Evolutionary conservation across 1,140 invertebrate species (phyloP), one percentile per base, ranked within the genome.

Genomic region (Piezodorus guildinii): DNA sequence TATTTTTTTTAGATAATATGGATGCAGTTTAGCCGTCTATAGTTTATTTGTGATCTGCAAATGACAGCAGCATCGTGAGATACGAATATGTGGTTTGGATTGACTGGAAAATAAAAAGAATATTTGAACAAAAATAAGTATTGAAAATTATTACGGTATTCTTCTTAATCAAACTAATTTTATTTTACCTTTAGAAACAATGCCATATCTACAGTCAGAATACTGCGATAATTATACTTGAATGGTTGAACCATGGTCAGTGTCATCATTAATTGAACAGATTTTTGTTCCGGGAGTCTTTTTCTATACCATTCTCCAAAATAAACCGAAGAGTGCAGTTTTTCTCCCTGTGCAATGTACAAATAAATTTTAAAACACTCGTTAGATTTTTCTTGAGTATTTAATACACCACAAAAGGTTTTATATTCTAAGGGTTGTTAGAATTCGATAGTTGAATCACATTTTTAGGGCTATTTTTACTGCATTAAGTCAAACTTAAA

Each of bases 221-320:
- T 56, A 9, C 23, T 21, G 3, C 23, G 52, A 56, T 56, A 56
- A 25, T 56, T 56, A 15, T 56, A 56, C 23, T 56, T 21, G 23
- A 56, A 56, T 27, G 52, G 52, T 23, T 56, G 52, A 25, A 25
- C 52, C 23, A 23, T 56, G 17, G 52, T 56, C 15, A 56, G 23
- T 16, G 23, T 5, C 52, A 56, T 23, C 23, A 56, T 23, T 23
- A 56, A 56, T 56, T 56, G 17, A 25, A 56, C 15, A 23, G 52
- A 21, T 25, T 56, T 56, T 25, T 23, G 3, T 16, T 56, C 17
- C 14, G 14, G 17, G 6, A 23, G 4, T 15, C 23, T 23, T 25
- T 56, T 56, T 21, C 23, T 23, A 10, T 56, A 25, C 52, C 52
- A 56, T 25, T 56, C 23, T 6, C 52, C 52, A 56, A 56, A 56